These are phyloP conservation scores for Ceratina calcarata DNA, from an alignment of 1,140 invertebrate genomes.

Conservation along the genomic window DNA sequence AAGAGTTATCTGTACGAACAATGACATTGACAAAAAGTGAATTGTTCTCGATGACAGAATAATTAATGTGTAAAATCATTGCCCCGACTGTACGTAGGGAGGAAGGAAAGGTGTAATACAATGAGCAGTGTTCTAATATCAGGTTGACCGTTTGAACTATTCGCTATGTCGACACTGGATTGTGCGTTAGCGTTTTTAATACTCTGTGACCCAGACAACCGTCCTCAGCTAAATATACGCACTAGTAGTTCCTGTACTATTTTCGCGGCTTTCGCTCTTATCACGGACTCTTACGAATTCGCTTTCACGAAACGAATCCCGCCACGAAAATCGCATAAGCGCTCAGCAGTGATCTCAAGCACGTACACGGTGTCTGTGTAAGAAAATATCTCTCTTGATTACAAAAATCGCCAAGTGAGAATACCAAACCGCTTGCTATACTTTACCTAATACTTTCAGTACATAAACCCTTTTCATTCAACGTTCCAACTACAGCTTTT, in stretches of 20 bases:
- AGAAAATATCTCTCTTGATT: constrained; percentile 1
- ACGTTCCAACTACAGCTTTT: too few species aligned
- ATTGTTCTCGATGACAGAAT: constrained; percentile 9
- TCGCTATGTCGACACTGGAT: neutral
- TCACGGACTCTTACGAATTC: constrained; percentile 34
- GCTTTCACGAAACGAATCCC: constrained; percentile 45
- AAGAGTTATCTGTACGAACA: neutral
- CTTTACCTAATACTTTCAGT: too few species aligned
- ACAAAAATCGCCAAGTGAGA: too few species aligned
- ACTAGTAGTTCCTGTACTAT: constrained; percentile 5
- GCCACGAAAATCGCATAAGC: constrained; percentile 35
- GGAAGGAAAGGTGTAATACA: neutral
- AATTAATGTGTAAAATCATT: constrained; percentile 25
- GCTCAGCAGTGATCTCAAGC: constrained; percentile 27
- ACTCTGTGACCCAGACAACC: neutral
- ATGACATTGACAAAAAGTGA: neutral
- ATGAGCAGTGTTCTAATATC: neutral
- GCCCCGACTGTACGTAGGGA: neutral
- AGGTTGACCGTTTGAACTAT: neutral
- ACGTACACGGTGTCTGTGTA: constrained; percentile 46
- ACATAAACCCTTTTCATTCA: too few species aligned
- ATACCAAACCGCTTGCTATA: too few species aligned
- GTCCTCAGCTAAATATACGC: neutral
- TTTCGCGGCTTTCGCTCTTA: constrained; percentile 11
- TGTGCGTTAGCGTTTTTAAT: neutral